Conservation (phyloP, 2,888 invertebrate genomes). For the Teleogryllus oceanicus region DNA sequence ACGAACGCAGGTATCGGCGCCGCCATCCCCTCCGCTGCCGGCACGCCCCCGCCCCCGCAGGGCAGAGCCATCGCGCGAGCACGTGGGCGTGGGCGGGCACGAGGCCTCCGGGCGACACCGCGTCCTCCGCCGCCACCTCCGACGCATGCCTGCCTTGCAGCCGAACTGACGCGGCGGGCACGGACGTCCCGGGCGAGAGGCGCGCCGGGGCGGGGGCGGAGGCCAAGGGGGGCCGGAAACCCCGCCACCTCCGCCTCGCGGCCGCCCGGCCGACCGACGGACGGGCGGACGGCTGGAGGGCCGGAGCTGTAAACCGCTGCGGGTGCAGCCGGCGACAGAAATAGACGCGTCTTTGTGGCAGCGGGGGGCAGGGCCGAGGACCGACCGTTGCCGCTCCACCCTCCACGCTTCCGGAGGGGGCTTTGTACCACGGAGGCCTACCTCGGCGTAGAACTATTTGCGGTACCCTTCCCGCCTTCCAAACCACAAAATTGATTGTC, state of each 20-base stretch:
- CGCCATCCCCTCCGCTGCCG: background rate
- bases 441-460: too few relatives aligned
- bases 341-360: slow-evolving; percentile 3
- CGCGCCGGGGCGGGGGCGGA: background rate
- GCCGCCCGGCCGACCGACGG: background rate
- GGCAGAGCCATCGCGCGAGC: too few relatives aligned
- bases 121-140: background rate
- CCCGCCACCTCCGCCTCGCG: background rate
- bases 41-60: too few relatives aligned
- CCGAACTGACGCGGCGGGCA: background rate
- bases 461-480: too few relatives aligned
- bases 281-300: background rate
- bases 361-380: background rate
- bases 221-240: too few relatives aligned
- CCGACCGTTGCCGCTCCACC: background rate
- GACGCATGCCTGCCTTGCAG: background rate
- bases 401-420: background rate
- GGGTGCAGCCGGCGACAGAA: background rate
- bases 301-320: background rate
- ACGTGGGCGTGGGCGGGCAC: background rate
- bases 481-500: too few relatives aligned
- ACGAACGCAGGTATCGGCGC: background rate
- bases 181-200: too few relatives aligned
- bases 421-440: background rate
- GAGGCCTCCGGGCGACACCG: background rate